phyloP scores from a whole-genome alignment of 2,797 vertebrate genomes.

The Schizopygopsis pylzovi region DNA sequence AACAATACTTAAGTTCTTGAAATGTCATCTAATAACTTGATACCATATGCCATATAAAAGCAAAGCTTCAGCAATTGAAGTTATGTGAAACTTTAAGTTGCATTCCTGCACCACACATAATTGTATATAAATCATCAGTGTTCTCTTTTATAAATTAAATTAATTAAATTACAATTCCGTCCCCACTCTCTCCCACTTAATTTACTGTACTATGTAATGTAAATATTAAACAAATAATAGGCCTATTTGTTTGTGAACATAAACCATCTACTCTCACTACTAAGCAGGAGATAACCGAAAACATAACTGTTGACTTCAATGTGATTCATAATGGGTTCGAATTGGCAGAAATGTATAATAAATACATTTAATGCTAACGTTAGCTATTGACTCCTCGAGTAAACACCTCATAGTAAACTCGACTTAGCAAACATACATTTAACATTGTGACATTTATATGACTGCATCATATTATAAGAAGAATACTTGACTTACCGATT shows the following conservation, averaged over 20 bases:
- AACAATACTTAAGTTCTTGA: too few relatives aligned
- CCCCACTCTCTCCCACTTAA: too few relatives aligned
- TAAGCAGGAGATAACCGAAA: background rate
- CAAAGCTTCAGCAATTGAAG: too few relatives aligned
- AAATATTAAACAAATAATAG: background rate
- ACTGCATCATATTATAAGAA: background rate
- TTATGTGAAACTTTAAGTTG: too few relatives aligned
- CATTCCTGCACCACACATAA: too few relatives aligned
- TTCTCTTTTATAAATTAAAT: too few relatives aligned
- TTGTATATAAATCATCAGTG: too few relatives aligned
- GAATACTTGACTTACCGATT: background rate
- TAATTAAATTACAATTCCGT: too few relatives aligned
- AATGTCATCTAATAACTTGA: too few relatives aligned
- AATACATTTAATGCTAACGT: background rate
- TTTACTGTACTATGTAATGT: too few relatives aligned
- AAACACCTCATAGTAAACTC: too few relatives aligned
- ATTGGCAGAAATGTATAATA: background rate
- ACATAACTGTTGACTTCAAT: background rate
- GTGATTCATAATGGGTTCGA: background rate
- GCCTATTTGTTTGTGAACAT: background rate
- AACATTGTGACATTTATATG: background rate
- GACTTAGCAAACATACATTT: background rate
- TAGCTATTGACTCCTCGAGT: background rate
- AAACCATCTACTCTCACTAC: background rate
- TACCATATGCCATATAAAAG: too few relatives aligned